Evolutionary conservation across 2,888 invertebrate species (phyloP), one percentile per base, ranked within the genome.

Genomic region (Beris morrisii): DNA sequence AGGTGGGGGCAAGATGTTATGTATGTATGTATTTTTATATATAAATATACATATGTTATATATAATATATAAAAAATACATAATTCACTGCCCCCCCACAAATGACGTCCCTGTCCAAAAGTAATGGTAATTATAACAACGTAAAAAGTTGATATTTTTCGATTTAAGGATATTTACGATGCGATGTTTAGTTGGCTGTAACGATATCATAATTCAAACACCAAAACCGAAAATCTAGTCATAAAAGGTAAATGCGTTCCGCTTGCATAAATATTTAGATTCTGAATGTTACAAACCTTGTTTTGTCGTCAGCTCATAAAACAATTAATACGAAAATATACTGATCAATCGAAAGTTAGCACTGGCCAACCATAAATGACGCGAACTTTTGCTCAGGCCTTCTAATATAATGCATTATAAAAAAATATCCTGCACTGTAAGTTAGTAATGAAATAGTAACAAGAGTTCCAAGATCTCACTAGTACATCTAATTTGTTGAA

Each of bases 271-370:
- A 15, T 12, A 22, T 48, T 12, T 22, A 11, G 7, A 38, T 7
- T 38, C 38, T 38, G 38, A 38, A 38, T 38, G 15, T 13, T 48
- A 13, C 6, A 48, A 6, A 22, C 59, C 45, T 52, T 72, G 70
- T 65, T 61, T 69, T 67, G 70, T 72, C 70, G 71, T 72, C 72
- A 71, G 71, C 70, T 72, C 70, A 69, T 70, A 70, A 69, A 71
- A 72, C 72, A 71, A 72, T 72, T 72, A 71, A 72, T 70, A 65
- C 57, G 59, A 69, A 71, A 45, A 73, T 71, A 71, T 72, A 71
- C 71, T 72, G 70, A 69, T 69, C 69, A 69, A 69, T 70, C 70
- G 71, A 70, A 70, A 71, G 69, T 70, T 68, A 71, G 12, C 43
- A 11, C 43, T 22, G 52, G 22, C 52, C 54, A 53, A 54, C 54